phyloP scores from a whole-genome alignment of 2,888 invertebrate genomes.

The Hydrotaea diabolus region DNA sequence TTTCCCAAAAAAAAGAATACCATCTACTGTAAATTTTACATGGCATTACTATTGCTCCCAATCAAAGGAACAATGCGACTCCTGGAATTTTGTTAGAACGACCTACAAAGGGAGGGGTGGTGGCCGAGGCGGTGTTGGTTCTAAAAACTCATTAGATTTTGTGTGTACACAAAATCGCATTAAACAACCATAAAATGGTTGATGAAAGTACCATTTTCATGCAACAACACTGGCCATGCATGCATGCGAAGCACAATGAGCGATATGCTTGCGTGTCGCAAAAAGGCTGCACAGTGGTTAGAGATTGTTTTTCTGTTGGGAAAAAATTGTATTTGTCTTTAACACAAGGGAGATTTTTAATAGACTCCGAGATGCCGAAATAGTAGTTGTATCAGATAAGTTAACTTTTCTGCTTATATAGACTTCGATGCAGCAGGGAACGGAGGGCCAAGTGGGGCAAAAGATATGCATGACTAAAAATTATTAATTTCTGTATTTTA shows the following conservation, averaged over 20 bases:
- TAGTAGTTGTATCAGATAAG: too few relatives aligned
- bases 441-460: too few relatives aligned
- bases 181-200: slow-evolving; percentile 46
- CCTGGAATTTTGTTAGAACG: neutral
- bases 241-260: slow-evolving; percentile 4
- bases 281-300: too few relatives aligned
- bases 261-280: neutral
- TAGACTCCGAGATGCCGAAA: too few relatives aligned
- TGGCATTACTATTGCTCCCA: neutral
- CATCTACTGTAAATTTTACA: neutral
- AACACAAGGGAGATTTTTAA: too few relatives aligned
- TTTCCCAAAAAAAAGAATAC: too few relatives aligned
- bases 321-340: too few relatives aligned
- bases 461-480: too few relatives aligned
- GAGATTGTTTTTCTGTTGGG: too few relatives aligned
- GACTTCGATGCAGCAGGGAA: too few relatives aligned
- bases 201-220: slow-evolving; percentile 1
- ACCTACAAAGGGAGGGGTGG: neutral
- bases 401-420: too few relatives aligned
- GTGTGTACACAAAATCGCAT: slow-evolving; percentile 52
- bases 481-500: too few relatives aligned
- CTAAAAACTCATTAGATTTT: slow-evolving; percentile 53
- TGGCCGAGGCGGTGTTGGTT: neutral
- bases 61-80: neutral
- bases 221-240: neutral